Evolutionary conservation across 2,888 invertebrate species (phyloP).

Genomic region (Atherix ibis): DNA sequence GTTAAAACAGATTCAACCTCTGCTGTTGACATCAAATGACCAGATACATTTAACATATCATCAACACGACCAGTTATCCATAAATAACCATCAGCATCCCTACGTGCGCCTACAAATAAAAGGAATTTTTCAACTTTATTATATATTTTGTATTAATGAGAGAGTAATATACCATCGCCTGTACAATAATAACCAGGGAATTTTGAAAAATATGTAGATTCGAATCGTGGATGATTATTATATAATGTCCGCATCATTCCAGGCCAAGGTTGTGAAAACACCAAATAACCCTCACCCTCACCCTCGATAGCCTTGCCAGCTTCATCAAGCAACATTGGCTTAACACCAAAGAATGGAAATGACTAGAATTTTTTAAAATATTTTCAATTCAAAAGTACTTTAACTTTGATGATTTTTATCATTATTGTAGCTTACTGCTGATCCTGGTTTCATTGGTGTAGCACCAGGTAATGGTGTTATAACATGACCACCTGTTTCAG

Average conservation of each 20-base stretch:
- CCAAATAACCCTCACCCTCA: conserved; percentile 86
- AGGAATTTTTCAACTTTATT: too few relatives aligned
- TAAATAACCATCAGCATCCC: conserved; percentile 87
- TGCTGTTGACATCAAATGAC: conserved; percentile 93
- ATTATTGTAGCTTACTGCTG: conserved; percentile 56
- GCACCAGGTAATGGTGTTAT: conserved; percentile 91
- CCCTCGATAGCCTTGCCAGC: conserved; percentile 72
- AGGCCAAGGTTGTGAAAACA: conserved; percentile 93
- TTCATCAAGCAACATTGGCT: conserved; percentile 75
- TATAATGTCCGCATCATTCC: conserved; percentile 93
- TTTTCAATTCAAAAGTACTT: conserved; percentile 1
- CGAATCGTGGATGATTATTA: conserved; percentile 78
- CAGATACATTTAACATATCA: conserved; percentile 97
- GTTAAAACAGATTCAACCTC: conserved; percentile 76
- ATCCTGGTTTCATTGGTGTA: conserved; percentile 94
- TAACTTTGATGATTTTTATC: background rate
- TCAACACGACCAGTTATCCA: conserved; percentile 97
- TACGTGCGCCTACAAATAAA: conserved; percentile 52
- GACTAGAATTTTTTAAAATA: conserved; percentile 38
- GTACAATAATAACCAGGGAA: conserved; percentile 97
- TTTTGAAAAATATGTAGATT: conserved; percentile 85
- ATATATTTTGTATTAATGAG: too few relatives aligned
- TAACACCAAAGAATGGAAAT: conserved; percentile 94
- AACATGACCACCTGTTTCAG: conserved; percentile 97
- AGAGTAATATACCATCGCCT: conserved; percentile 92